Conservation (phyloP, 64 coral and sea anemone genomes). For the Montipora cactus region DNA sequence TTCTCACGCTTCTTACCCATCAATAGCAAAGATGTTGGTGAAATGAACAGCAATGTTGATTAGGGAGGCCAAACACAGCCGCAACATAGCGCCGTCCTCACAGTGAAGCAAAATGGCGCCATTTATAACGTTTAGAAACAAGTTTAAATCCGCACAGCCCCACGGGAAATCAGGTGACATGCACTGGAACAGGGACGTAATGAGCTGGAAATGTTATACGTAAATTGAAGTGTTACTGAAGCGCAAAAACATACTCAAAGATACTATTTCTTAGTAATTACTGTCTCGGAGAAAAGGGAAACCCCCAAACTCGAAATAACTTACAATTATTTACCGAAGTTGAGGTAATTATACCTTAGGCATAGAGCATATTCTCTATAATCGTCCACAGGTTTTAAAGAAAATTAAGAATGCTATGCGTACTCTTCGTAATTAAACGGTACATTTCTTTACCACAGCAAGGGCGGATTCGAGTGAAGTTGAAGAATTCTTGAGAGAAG, state of each 20-base stretch:
- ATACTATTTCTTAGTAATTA: too few relatives aligned
- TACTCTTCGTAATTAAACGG: too few relatives aligned
- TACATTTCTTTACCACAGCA: too few relatives aligned
- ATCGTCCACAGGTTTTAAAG: too few relatives aligned
- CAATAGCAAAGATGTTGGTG: slow-evolving; percentile 87
- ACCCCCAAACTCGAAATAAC: too few relatives aligned
- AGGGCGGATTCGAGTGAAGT: too few relatives aligned
- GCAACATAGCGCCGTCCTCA: slow-evolving; percentile 88
- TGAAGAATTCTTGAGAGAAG: too few relatives aligned
- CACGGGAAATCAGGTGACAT: slow-evolving; percentile 95
- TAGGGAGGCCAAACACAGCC: slow-evolving; percentile 82
- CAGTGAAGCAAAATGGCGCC: slow-evolving; percentile 94
- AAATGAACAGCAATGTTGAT: slow-evolving; percentile 96
- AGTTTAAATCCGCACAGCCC: slow-evolving; percentile 88
- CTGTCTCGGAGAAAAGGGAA: too few relatives aligned
- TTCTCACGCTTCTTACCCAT: slow-evolving; percentile 73
- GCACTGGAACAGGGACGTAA: slow-evolving; percentile 84
- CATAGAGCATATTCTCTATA: too few relatives aligned
- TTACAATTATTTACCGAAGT: too few relatives aligned
- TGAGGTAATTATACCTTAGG: too few relatives aligned
- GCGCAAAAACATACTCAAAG: neutral
- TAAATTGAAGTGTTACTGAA: neutral
- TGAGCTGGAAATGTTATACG: slow-evolving; percentile 65
- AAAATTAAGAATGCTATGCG: too few relatives aligned
- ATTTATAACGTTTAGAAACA: slow-evolving; percentile 97